Evolutionary conservation across 1,140 invertebrate species (phyloP).

Genomic region (Drosophila gunungcola): DNA sequence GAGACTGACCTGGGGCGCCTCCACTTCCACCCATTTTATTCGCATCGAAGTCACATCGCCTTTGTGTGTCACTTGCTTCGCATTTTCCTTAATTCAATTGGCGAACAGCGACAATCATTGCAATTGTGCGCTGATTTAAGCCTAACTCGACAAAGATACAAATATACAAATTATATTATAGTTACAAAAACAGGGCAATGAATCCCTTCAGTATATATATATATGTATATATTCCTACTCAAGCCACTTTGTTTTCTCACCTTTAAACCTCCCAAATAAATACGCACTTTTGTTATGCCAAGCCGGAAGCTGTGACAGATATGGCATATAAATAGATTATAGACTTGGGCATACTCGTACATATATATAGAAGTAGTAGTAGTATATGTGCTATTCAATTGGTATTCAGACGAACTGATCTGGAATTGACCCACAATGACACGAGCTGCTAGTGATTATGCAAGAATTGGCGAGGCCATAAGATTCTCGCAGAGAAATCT

Average conservation of each 20-base stretch:
- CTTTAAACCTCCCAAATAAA: background rate
- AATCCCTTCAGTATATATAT: too few relatives aligned
- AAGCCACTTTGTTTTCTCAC: background rate
- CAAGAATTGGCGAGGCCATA: slow-evolving; percentile 29
- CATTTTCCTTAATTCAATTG: slow-evolving; percentile 74
- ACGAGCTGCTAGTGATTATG: slow-evolving; percentile 19
- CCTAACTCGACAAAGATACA: slow-evolving; percentile 18
- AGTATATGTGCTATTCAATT: slow-evolving; percentile 7
- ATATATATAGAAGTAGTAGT: background rate
- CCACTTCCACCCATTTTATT: slow-evolving; percentile 50
- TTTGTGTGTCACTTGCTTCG: slow-evolving; percentile 54
- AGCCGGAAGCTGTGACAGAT: slow-evolving; percentile 38
- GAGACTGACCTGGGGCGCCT: slow-evolving; percentile 55
- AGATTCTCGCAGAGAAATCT: background rate
- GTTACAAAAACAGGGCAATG: background rate
- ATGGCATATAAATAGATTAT: slow-evolving; percentile 22
- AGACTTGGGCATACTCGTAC: background rate
- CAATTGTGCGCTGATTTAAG: slow-evolving; percentile 63
- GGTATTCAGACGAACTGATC: slow-evolving; percentile 10
- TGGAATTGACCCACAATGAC: slow-evolving; percentile 43
- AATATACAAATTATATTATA: background rate
- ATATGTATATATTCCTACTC: background rate
- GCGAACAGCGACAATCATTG: slow-evolving; percentile 32
- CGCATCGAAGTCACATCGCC: slow-evolving; percentile 25
- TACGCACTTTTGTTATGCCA: slow-evolving; percentile 7